Evolutionary conservation across 1,140 invertebrate genomes (phyloP), one percentile per base, ranked within the genome.

Genomic region (Myzus persicae): DNA sequence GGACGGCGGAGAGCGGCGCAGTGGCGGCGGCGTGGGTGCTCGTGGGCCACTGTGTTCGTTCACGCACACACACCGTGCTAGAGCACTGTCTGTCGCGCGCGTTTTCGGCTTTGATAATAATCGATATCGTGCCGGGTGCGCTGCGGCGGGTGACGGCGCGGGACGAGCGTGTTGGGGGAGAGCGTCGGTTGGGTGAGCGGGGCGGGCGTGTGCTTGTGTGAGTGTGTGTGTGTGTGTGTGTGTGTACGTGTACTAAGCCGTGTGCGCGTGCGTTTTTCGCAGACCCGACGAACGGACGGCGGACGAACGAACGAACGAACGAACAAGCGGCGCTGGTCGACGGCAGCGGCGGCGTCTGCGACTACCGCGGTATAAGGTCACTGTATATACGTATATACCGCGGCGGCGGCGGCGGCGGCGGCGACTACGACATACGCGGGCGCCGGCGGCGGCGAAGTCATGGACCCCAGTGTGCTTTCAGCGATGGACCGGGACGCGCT

Each of bases 401-500:
- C 67, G 7, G 76, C 44, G 91, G 48, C 67, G 46, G 93, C 42
- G 92, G 92, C 42, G 87, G 36, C 38, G 90, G n/a, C 59, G 82
- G 81, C 81, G 90, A 14, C 59, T 54, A 88, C 93, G 46, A 44
- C 20, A 7, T 46, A 54, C 82, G 81, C 67, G 40, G 76, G 82
- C 59, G 91, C 81, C 94, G 94, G 94, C 93, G 90, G 94, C 94
- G 42, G 89, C 91, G 59, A 24, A 95, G 95, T 96, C 96, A 97
- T 98, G 97, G 97, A 98, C 96, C 96, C 97, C 97, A 98, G 97
- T 98, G 97, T 98, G 96, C 96, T 98, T 95, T 97, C 97, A 97
- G 97, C 96, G 96, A 99, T 99, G 98, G 98, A 99, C 96, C 98
- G 98, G 96, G 98, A 98, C 97, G 98, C 98, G 96, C 96, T 99